Base-by-base conservation (phyloP, 2,113 vertebrate genomes). In the Macaca nemestrina region DNA sequence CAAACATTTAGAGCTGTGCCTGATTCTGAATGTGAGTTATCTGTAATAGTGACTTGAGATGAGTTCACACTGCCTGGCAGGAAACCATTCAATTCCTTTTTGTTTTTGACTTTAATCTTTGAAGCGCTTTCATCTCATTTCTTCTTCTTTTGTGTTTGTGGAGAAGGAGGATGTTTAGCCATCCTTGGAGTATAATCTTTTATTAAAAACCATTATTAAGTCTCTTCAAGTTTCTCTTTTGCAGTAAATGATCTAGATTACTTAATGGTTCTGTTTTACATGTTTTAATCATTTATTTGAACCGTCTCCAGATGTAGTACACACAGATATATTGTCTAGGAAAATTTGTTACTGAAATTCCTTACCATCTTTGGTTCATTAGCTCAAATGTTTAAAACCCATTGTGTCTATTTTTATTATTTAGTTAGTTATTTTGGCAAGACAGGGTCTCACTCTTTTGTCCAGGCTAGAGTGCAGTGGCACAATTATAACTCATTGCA, bases 271-370 rank as follows among this genome's bases (percentile, higher is more conserved):
- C 90, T 88, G 61, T 92, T 97, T 92, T 95, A 92, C 59, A 20
- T 78, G 94, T 23, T 90, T 76, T 96, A 90, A 96, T 97, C 95
- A 94, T 94, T 88, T 97, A 95, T 96, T 96, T 94, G 90, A 96
- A 57, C 84, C 32, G n/a, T 92, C 75, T 95, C 80, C 72, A 96
- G 90, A 92, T 84, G 67, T 27, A 57, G 43, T 73, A 50, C 50
- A 78, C 73, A 38, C 38, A 93, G 70, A 96, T 94, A 97, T 52
- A 85, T 61, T 94, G 64, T 91, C 84, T 45, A 93, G 88, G 85
- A 93, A 92, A 93, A 43, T 48, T 48, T 83, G 80, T 32, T 43
- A 83, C 89, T 92, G 27, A 86, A 96, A 94, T 92, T 76, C 57
- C 72, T 81, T 52, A 61, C 85, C 70, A 76, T 72, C 70, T 73